A percentile compares a stretch with the other conserved stretches of the same genome.
These are phyloP conservation scores for Aphelenchoides fujianensis DNA, from an alignment of 1,140 invertebrate genomes.

Conservation along the genomic window DNA sequence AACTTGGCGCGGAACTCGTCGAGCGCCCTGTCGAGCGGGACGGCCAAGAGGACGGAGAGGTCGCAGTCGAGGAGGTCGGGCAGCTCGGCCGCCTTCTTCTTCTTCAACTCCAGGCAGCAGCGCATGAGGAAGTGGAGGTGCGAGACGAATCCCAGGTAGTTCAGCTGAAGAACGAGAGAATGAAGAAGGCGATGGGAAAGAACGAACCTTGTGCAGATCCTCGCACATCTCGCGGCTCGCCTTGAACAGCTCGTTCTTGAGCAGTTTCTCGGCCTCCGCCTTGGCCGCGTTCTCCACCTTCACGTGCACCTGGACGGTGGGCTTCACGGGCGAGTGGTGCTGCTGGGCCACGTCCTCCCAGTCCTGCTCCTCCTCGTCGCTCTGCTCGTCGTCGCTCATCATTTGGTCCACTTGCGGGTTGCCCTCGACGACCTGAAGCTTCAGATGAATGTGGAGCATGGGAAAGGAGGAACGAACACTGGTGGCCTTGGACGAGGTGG, in stretches of 20 bases:
- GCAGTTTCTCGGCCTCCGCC: neutral
- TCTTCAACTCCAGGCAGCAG: neutral
- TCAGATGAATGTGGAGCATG: neutral
- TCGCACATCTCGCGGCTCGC: neutral
- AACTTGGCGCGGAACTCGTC: neutral
- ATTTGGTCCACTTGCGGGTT: neutral
- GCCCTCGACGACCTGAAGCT: neutral
- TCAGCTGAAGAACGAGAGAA: neutral
- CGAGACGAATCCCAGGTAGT: neutral
- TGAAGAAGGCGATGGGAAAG: too few species aligned
- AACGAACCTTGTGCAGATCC: neutral
- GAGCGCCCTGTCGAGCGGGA: neutral
- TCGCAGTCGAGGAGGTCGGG: neutral
- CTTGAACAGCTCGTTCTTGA: neutral
- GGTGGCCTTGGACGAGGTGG: neutral
- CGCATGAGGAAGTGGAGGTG: neutral
- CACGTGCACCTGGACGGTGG: neutral
- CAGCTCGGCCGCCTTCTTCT: neutral
- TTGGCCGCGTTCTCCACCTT: neutral
- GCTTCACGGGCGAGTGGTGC: neutral
- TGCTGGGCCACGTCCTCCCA: neutral
- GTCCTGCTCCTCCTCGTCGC: neutral
- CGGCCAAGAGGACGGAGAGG: neutral
- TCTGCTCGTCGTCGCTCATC: neutral
- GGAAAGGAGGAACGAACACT: neutral